Evolutionary conservation across 2,888 invertebrate species (phyloP), one percentile per base, ranked within the genome.

Genomic region (Keiferia lycopersicella): DNA sequence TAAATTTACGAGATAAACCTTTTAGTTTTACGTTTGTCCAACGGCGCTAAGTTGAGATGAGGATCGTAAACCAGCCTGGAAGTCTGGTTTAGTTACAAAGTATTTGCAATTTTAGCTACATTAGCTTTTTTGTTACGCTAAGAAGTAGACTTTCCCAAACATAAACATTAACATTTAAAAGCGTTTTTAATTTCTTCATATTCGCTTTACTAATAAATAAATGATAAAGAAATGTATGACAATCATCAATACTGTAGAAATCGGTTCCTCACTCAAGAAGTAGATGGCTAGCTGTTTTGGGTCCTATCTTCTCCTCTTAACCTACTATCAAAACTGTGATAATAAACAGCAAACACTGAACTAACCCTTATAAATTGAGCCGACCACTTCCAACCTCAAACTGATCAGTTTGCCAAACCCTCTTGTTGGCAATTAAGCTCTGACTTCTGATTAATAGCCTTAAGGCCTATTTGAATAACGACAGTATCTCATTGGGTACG

Each of bases 1-100:
- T 12, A 53, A 22, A 53, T 8, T 2, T 34, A 16, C 0, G 34
- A 34, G 30, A 56, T 56, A 14, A 34, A 64, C 60, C 67, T 65
- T 65, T 64, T 65, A 67, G 65, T 65, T 65, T 67, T 61, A 67
- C 38, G 59, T 39, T 57, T 18, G 50, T 58, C 61, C 39, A n/a
- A 20, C 45, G 8, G 61, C 39, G 39, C 48, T 20, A 41, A 34
- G 45, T 48, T 12, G 50, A 34, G 64, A 62, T 65, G 67, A 61
- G 16, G 63, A 18, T 16, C 39, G 41, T 63, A 61, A 51, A 60
- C n/a, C 8, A 30, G 56, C 34, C 16, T 34, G 34, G 56, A 16
- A 56, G 30, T 34, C 34, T 30, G 34, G 11, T 20, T 26, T n/a
- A n/a, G 56, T 8, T 26, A 56, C 30, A 56, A 56, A 34, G 56